Conservation (phyloP, 64 coral and sea anemone species). For the Exaiptasia diaphana region DNA sequence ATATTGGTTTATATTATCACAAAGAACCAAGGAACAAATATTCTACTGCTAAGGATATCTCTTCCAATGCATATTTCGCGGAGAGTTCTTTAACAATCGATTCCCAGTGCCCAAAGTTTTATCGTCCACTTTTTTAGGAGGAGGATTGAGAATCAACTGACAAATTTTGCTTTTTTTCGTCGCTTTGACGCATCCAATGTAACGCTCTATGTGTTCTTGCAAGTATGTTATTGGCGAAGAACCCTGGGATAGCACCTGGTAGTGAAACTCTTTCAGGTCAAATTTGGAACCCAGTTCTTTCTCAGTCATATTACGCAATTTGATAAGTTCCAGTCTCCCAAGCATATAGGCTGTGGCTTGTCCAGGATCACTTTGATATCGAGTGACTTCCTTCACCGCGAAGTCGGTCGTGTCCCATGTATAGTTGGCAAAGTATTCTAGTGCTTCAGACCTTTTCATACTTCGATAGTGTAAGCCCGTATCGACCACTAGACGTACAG, state of each 20-base stretch:
- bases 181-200: conserved; percentile 40
- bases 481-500: conserved; percentile 73
- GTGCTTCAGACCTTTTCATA: conserved; percentile 26
- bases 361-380: conserved; percentile 69
- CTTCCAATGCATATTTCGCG: no score
- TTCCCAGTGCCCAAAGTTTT: no score
- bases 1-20: no score
- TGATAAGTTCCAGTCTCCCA: conserved; percentile 72
- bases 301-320: conserved; percentile 51
- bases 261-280: conserved; percentile 66
- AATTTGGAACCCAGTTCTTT: conserved; percentile 36
- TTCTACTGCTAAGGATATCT: no score
- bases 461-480: conserved; percentile 72
- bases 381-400: conserved; percentile 56
- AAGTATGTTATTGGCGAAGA: conserved; percentile 65
- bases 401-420: conserved; percentile 75
- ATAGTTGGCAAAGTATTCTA: conserved; percentile 27
- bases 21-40: no score
- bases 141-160: conserved; percentile 49
- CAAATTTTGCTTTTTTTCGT: conserved; percentile 43
- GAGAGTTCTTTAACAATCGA: no score
- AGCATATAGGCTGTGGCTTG: conserved; percentile 87
- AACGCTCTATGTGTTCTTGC: conserved; percentile 62
- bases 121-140: no score
- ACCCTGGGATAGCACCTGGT: conserved; percentile 75